phyloP scores from a whole-genome alignment of 2,797 vertebrate genomes.

The Molossus molossus region DNA sequence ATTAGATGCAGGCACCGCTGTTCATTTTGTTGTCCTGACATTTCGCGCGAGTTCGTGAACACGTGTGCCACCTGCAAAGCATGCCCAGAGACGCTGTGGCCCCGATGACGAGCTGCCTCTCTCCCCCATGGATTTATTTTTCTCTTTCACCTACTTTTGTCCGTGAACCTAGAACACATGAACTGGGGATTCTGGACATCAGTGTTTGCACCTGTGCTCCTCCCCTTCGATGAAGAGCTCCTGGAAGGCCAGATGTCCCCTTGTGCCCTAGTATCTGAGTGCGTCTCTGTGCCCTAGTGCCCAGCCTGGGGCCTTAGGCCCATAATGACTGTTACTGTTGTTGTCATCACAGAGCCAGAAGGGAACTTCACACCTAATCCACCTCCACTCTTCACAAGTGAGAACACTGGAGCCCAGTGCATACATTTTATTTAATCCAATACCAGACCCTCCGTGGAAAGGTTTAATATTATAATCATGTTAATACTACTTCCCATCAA shows the following conservation, averaged over 20 bases:
- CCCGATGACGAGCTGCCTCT: fast-evolving
- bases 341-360: neutral
- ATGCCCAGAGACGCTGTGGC: fast-evolving
- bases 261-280: fast-evolving
- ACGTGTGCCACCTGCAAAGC: neutral
- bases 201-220: too few relatives aligned
- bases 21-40: neutral
- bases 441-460: neutral
- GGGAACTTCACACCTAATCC: neutral
- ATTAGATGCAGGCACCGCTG: neutral
- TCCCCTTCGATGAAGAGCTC: neutral
- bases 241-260: fast-evolving
- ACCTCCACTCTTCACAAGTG: neutral
- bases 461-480: neutral
- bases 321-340: neutral
- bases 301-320: fast-evolving
- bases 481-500: neutral
- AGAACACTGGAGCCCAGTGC: neutral
- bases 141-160: neutral
- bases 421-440: neutral
- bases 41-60: neutral
- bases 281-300: fast-evolving
- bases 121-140: neutral
- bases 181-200: neutral
- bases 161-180: neutral